These are phyloP conservation scores for Bembecia ichneumoniformis DNA, from an alignment of 2,888 invertebrate species.

Conservation along the genomic window DNA sequence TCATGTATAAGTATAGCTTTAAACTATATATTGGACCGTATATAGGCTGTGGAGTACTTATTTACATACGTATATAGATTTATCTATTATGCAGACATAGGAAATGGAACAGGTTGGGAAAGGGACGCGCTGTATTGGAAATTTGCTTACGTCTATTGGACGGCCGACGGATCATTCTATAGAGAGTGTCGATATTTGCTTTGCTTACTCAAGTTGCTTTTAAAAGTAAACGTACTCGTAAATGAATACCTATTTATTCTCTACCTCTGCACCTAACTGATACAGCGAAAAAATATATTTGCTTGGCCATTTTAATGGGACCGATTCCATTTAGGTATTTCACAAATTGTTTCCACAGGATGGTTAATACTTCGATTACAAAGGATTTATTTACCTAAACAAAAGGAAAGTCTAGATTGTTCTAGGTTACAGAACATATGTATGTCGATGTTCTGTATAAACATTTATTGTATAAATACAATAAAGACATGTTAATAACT, in stretches of 20 bases:
- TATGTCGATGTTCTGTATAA: no score
- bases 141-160: constrained; percentile 41
- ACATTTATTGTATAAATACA: no score
- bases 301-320: no score
- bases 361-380: no score
- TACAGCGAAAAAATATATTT: no score
- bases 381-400: no score
- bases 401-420: no score
- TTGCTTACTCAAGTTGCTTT: background rate
- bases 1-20: constrained; percentile 68
- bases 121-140: constrained; percentile 36
- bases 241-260: background rate
- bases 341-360: no score
- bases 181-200: background rate
- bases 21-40: constrained; percentile 65
- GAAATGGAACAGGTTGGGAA: constrained; percentile 58
- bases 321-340: no score
- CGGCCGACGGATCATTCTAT: constrained; percentile 3
- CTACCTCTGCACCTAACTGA: no score
- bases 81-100: constrained; percentile 70
- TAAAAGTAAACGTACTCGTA: background rate
- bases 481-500: no score
- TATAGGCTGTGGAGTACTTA: constrained; percentile 56
- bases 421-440: no score
- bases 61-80: constrained; percentile 68